These are phyloP conservation scores for Coracopsis vasa DNA, from an alignment of 2,113 vertebrate species.

Conservation along the genomic window DNA sequence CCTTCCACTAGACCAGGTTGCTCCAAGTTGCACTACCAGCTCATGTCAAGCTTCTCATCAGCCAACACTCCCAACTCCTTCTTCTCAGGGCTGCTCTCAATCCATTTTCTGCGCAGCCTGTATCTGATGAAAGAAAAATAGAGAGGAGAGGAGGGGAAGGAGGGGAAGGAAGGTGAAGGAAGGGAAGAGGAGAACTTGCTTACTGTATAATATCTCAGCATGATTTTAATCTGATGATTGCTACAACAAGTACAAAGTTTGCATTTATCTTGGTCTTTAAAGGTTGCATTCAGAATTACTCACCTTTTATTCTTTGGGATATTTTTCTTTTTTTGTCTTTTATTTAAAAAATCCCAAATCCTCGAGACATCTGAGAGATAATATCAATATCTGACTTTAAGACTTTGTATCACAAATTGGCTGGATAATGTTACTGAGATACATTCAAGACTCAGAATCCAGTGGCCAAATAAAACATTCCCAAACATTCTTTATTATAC, in stretches of 20 bases:
- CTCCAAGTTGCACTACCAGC: background rate
- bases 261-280: background rate
- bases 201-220: background rate
- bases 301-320: background rate
- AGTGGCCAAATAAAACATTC: background rate
- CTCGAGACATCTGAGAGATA: background rate
- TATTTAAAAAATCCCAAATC: background rate
- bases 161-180: fast-evolving
- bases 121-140: background rate
- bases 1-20: background rate
- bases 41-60: background rate
- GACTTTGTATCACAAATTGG: background rate
- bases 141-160: too few relatives aligned
- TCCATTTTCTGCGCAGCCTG: background rate
- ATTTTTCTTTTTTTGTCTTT: background rate
- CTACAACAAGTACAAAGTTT: background rate
- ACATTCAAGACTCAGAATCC: background rate
- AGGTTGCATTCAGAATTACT: background rate
- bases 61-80: background rate
- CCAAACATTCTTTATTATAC: background rate
- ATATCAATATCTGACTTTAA: background rate
- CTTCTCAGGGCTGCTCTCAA: background rate
- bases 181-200: background rate
- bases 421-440: background rate
- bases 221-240: background rate